Conservation (phyloP, 2,888 invertebrate genomes). For the Drosophila buzzatii region DNA sequence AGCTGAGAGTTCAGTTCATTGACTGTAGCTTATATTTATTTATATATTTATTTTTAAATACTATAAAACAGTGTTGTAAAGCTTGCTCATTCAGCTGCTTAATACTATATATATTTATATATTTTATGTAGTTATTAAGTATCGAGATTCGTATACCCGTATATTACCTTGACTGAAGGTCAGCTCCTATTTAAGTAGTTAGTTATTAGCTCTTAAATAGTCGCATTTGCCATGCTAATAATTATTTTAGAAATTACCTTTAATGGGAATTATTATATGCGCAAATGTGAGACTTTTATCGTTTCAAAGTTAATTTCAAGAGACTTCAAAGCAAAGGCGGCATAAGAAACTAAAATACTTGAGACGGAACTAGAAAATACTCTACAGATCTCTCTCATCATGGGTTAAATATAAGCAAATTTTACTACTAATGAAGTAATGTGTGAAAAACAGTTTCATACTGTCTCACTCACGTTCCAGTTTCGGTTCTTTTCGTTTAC, state of each 20-base stretch:
- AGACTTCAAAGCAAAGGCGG: not conserved
- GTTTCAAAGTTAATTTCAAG: not conserved
- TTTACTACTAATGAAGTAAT: no score
- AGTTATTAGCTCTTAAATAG: not conserved
- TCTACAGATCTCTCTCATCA: no score
- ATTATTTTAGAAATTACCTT: not conserved
- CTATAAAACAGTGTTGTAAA: not conserved
- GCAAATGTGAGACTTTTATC: slow-evolving; percentile 4
- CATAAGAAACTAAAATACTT: not conserved
- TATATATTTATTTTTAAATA: not conserved
- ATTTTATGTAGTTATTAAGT: not conserved
- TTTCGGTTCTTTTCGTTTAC: no score
- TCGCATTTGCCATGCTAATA: not conserved
- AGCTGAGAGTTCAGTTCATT: not conserved
- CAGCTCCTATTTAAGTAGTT: not conserved
- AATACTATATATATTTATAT: not conserved
- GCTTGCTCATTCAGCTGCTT: not conserved
- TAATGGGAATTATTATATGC: slow-evolving; percentile 7
- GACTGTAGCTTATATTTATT: not conserved
- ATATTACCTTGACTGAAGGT: not conserved
- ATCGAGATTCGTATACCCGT: not conserved
- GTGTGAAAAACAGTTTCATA: no score
- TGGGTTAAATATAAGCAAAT: no score
- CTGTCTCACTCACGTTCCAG: no score
- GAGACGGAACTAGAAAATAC: not conserved